A percentile compares a stretch with the other conserved stretches of the same genome.
phyloP scores from a whole-genome alignment of 2,113 vertebrate genomes.

The Crotalus tigris region DNA sequence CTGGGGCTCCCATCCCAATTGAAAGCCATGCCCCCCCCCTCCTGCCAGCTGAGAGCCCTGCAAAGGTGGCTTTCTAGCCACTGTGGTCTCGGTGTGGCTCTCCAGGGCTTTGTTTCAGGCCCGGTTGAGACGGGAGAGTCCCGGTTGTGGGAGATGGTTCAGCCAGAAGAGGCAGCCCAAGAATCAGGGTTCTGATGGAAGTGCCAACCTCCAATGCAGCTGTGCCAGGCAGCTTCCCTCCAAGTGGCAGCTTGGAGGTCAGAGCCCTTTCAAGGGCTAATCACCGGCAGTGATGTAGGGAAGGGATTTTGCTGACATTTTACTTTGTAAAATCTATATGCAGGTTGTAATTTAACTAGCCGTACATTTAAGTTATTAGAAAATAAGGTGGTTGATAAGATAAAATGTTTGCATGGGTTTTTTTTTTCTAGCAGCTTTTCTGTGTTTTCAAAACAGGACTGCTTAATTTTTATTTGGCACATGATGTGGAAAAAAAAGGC shows the following conservation, averaged over 20 bases:
- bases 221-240: constrained; percentile 31
- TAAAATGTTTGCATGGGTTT: constrained; percentile 50
- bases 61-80: no score
- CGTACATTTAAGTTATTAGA: constrained; percentile 86
- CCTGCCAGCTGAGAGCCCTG: no score
- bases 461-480: constrained; percentile 73
- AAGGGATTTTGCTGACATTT: constrained; percentile 82
- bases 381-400: constrained; percentile 67
- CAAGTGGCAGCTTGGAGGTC: constrained; percentile 54
- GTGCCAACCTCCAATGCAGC: constrained; percentile 73
- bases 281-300: constrained; percentile 50
- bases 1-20: no score
- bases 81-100: no score
- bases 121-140: no score
- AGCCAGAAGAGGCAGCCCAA: constrained; percentile 76
- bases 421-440: constrained; percentile 63
- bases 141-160: no score
- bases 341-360: constrained; percentile 86
- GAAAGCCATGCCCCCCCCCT: no score
- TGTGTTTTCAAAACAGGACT: constrained; percentile 80
- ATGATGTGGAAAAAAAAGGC: constrained; percentile 59
- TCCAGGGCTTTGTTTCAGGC: no score
- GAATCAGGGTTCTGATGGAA: constrained; percentile 73
- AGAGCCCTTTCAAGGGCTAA: constrained; percentile 52
- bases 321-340: constrained; percentile 79